A percentile compares a stretch with the other conserved stretches of the same genome.
Conservation (phyloP, 2,888 invertebrate species). For the Caenorhabditis plicata region DNA sequence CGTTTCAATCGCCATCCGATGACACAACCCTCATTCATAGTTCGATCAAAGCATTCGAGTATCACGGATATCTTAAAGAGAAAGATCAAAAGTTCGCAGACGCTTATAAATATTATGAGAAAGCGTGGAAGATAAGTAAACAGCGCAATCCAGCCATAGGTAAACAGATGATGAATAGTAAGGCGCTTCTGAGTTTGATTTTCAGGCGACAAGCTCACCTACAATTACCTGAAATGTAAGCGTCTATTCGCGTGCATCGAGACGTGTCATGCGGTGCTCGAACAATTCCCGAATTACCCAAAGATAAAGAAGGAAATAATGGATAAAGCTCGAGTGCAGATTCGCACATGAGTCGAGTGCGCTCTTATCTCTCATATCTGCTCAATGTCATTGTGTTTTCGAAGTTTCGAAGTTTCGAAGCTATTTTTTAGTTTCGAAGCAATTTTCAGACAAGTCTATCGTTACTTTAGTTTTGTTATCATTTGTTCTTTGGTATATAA, state of each 20-base stretch:
- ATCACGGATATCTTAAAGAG: constrained; percentile 82
- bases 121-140: constrained; percentile 83
- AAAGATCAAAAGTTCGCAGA: constrained; percentile 87
- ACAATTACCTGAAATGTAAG: constrained; percentile 86
- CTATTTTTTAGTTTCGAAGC: no score
- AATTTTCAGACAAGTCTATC: no score
- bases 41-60: constrained; percentile 86
- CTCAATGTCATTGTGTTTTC: no score
- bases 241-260: constrained; percentile 87
- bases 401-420: no score
- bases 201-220: constrained; percentile 84
- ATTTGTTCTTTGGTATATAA: no score
- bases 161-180: constrained; percentile 44
- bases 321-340: constrained; percentile 74
- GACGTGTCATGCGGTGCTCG: constrained; percentile 43
- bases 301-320: constrained; percentile 88
- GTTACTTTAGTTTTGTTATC: no score
- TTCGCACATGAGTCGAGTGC: constrained; percentile 32
- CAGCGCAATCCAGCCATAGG: constrained; percentile 81
- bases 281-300: constrained; percentile 77
- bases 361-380: no score
- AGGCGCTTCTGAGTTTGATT: constrained; percentile 6
- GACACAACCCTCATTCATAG: constrained; percentile 70
- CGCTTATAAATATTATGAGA: constrained; percentile 80
- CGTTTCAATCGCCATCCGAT: constrained; percentile 59